Percentiles rank a stretch among this genome's conserved stretches.
Evolutionary conservation across 2,888 invertebrate species (phyloP).

Genomic region (Encarsia formosa): DNA sequence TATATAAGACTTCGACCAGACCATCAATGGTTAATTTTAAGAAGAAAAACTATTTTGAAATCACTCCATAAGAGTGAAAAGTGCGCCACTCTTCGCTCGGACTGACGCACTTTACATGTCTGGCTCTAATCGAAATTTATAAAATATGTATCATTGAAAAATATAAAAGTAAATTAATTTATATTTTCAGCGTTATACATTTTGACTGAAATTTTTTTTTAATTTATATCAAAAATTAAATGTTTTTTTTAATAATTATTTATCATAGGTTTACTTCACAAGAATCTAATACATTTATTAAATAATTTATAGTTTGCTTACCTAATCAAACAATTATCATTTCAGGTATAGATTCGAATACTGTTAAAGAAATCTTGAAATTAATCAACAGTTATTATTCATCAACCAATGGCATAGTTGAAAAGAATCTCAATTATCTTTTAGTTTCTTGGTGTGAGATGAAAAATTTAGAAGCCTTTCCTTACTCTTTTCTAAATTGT

Average conservation of each 20-base stretch:
- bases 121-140: no score
- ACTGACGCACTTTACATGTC: no score
- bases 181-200: no score
- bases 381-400: constrained; percentile 38
- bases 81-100: no score
- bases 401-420: constrained; percentile 20
- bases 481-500: constrained; percentile 51
- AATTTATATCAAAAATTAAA: background rate
- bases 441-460: constrained; percentile 54
- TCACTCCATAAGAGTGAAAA: no score
- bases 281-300: background rate
- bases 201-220: no score
- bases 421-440: constrained; percentile 53
- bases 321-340: background rate
- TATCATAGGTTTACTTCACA: background rate
- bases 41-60: no score
- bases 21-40: no score
- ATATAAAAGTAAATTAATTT: no score
- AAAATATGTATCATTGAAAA: no score
- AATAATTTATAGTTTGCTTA: background rate
- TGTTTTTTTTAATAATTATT: background rate
- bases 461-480: constrained; percentile 51
- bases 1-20: no score
- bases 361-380: constrained; percentile 53
- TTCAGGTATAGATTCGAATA: constrained; percentile 47